Conservation (phyloP, 2,797 vertebrate genomes). For the Paramormyrops hopkinsi region DNA sequence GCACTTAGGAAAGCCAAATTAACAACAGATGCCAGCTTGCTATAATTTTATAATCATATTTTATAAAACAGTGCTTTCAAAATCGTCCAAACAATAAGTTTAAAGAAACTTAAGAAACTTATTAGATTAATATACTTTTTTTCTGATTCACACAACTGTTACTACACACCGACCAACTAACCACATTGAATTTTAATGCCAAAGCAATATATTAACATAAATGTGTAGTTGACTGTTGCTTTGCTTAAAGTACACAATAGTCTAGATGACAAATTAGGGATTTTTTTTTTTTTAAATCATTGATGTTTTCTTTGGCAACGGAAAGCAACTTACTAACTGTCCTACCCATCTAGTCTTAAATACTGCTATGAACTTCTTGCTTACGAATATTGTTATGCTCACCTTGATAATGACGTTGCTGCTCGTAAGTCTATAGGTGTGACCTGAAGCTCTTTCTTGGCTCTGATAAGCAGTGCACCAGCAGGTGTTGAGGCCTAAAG, state of each 20-base stretch:
- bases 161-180: neutral
- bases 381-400: neutral
- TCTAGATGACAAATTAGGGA: neutral
- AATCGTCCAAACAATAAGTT: neutral
- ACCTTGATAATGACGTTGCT: neutral
- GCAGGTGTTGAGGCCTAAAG: neutral
- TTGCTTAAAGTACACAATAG: neutral
- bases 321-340: neutral
- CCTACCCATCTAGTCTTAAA: neutral
- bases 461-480: neutral
- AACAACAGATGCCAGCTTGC: constrained; percentile 5
- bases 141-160: neutral
- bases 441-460: neutral
- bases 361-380: neutral
- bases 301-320: neutral
- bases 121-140: neutral
- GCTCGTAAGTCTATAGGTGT: neutral
- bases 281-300: neutral
- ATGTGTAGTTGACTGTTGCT: neutral
- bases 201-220: neutral
- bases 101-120: neutral
- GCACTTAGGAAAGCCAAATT: neutral
- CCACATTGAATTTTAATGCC: neutral
- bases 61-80: constrained; percentile 1
- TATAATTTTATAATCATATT: neutral